phyloP scores from a whole-genome alignment of 2,113 vertebrate genomes.

The Oncorhynchus keta region DNA sequence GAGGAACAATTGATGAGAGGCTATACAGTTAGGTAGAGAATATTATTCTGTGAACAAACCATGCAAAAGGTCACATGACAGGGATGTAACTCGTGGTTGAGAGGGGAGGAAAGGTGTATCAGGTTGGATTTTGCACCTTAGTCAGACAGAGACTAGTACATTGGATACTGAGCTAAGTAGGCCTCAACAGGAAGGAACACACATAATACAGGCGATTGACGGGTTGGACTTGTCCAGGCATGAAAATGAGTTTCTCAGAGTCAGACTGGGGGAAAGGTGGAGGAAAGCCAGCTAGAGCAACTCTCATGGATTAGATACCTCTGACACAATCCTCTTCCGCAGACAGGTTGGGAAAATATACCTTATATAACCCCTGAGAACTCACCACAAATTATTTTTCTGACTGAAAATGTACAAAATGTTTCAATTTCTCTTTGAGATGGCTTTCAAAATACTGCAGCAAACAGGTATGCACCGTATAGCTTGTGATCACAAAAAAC shows the following conservation, averaged over 20 bases:
- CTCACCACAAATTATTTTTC: not conserved
- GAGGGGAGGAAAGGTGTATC: not conserved
- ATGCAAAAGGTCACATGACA: not conserved
- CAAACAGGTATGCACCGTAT: no score
- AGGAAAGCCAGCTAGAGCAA: not conserved
- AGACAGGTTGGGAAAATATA: not conserved
- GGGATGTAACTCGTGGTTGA: not conserved
- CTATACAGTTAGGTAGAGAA: not conserved
- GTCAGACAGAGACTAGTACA: not conserved
- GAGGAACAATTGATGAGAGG: not conserved
- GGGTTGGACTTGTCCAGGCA: constrained; percentile 4
- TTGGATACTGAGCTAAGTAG: not conserved
- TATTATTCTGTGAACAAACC: not conserved
- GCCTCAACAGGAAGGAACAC: not conserved
- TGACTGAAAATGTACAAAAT: not conserved
- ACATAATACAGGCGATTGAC: not conserved
- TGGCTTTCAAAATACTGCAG: no score
- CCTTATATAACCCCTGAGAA: not conserved
- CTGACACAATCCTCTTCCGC: not conserved
- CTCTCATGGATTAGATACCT: not conserved
- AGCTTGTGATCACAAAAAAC: no score
- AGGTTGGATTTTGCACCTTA: not conserved
- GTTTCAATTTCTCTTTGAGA: no score
- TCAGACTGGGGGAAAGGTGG: not conserved
- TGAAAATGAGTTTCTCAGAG: not conserved